Evolutionary conservation across 2,113 vertebrate genomes (phyloP), one percentile per base, ranked within the genome.

Genomic region (Noctilio leporinus): DNA sequence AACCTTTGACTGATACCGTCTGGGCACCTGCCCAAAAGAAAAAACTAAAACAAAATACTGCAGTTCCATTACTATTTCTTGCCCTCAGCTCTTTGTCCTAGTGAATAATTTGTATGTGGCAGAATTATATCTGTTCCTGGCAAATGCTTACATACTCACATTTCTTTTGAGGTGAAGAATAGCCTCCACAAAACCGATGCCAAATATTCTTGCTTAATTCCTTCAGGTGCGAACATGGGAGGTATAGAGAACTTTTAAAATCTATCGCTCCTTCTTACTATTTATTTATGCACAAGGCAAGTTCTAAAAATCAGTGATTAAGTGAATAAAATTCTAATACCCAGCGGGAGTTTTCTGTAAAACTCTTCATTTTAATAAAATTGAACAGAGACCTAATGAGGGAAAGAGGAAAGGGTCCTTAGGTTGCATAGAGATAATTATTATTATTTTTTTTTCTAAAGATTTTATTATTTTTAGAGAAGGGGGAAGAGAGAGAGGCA

Each of bases 81-180:
- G 9, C 53, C 47, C 82, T 82, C 67, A 64, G 15, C 1, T 77
- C 53, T 88, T 64, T 51, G 35, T 93, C 77, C 73, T 82, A 26
- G 81, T 70, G 53, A 92, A 16, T 88, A 82, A 77, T 83, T 86
- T 81, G 47, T 73, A 45, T 47, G 77, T 28, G 15, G 72, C 17
- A 92, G 67, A 95, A 92, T 81, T 83, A 16, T 59, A n/a, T 78
- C 40, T 76, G 19, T 88, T 92, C 76, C 67, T 96, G 77, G 82
- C 22, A 96, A 82, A 82, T 43, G 35, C 43, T 91, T 84, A 16
- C 64, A 28, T 67, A 92, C 7, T 75, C 33, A 4, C 24, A 10
- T 88, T 85, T 86, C 49, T 85, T 95, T 81, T 77, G 57, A 94
- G 8, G 94, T 40, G 30, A 92, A 85, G 72, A 73, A n/a, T 38